Evolutionary conservation across 1,140 invertebrate genomes (phyloP).

Genomic region (Potamilus streckersoni): DNA sequence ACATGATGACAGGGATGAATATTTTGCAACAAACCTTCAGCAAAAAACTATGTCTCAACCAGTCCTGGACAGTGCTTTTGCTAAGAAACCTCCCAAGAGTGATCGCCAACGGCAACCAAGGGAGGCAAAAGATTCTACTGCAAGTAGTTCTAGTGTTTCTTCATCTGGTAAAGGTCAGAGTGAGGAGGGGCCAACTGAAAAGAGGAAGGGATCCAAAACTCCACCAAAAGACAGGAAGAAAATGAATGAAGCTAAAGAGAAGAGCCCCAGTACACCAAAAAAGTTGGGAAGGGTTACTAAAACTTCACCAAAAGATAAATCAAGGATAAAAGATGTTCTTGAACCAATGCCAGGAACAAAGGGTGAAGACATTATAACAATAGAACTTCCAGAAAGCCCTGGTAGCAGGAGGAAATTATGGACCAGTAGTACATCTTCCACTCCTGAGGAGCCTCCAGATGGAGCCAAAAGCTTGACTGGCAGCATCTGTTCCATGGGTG

Average conservation of each 20-base stretch:
- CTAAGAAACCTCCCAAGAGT: constrained; percentile 23
- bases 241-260: constrained; percentile 30
- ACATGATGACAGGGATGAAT: constrained; percentile 10
- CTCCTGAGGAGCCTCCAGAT: constrained; percentile 28
- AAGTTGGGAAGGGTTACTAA: constrained; percentile 8
- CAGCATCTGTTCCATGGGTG: too few relatives aligned
- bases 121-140: constrained; percentile 12
- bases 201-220: constrained; percentile 37
- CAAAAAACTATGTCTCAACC: constrained; percentile 30
- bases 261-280: constrained; percentile 13
- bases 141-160: neutral
- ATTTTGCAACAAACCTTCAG: constrained; percentile 1
- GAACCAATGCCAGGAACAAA: constrained; percentile 1
- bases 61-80: constrained; percentile 24
- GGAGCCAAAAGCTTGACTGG: too few relatives aligned
- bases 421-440: constrained; percentile 20
- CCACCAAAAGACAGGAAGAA: constrained; percentile 46
- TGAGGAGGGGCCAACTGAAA: constrained; percentile 12
- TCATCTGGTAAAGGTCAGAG: constrained; percentile 2
- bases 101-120: constrained; percentile 4
- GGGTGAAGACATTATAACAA: constrained; percentile 18
- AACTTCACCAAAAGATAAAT: constrained; percentile 4
- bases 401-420: constrained; percentile 41
- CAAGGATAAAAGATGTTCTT: neutral
- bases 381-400: constrained; percentile 45